Evolutionary conservation across 2,888 invertebrate genomes (phyloP), one percentile per base, ranked within the genome.

Genomic region (Cephus runcator): DNA sequence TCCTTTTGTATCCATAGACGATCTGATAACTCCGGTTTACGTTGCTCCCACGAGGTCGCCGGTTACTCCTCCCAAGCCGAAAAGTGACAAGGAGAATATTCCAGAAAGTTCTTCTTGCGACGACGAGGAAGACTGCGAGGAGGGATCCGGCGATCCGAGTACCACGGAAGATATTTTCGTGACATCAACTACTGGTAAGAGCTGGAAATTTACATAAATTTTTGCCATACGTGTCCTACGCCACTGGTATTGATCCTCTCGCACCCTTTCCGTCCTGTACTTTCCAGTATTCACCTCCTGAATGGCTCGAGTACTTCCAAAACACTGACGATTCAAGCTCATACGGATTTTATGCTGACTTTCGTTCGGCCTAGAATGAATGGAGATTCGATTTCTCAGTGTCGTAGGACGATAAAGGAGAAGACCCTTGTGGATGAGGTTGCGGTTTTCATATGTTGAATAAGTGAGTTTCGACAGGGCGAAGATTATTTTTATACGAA

Each of bases 1-100:
- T 9, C 23, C 23, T 56, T 73, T 79, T 75, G 30, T 74, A 12
- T 81, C 83, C 82, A 12, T 85, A 91, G 98, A 98, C 90, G 98
- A 98, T 90, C 94, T 98, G 78, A 97, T 98, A 84, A 98, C 97
- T 0, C 98, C 98, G 0, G 97, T 98, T 1, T 97, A 97, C 90
- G 96, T 97, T 23, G 97, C 97, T 1, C 96, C 97, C 2, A 95
- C 95, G 56, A 93, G 94, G 85, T 96, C 96, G 23, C 95, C 93
- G 33, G 90, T 92, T 34, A 91, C 92, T 11, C 82, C 92, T 11
- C 82, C 82, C 77, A 89, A 86, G 83, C 89, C 88, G 68, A 88
- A 88, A 75, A 81, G 77, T 12, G 85, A 84, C 76, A 90, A 90
- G 76, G 87, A 87, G 81, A 88, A 90, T 81, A 84, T 87, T 36